phyloP scores from a whole-genome alignment of 1,140 invertebrate species.

The Scaptomyza montana region DNA sequence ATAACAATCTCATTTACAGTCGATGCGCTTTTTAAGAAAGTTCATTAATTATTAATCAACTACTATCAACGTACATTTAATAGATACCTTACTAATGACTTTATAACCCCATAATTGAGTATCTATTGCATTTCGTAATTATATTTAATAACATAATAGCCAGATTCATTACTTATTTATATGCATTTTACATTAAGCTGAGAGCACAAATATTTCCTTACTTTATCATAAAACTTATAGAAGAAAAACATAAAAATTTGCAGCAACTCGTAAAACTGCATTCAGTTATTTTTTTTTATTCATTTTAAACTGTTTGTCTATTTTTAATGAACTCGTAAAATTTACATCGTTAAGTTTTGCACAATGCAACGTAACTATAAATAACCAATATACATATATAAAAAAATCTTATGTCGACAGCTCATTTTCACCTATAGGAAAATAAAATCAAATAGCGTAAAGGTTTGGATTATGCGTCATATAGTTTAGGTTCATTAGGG shows the following conservation, averaged over 20 bases:
- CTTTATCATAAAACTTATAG: constrained; percentile 10
- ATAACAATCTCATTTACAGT: too few species aligned
- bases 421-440: constrained; percentile 28
- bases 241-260: not conserved
- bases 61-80: not conserved
- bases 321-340: constrained; percentile 27
- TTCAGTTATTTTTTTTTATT: constrained; percentile 5
- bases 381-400: not conserved
- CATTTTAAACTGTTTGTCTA: constrained; percentile 1
- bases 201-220: not conserved
- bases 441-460: constrained; percentile 29
- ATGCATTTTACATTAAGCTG: not conserved
- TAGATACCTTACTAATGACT: not conserved
- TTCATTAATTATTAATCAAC: too few species aligned
- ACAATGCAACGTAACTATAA: not conserved
- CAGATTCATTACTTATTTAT: not conserved
- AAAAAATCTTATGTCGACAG: constrained; percentile 9
- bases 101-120: not conserved
- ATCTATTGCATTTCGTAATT: not conserved
- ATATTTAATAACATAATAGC: not conserved
- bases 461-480: constrained; percentile 8
- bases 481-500: not conserved
- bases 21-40: too few species aligned
- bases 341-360: constrained; percentile 24
- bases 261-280: constrained; percentile 28